These are phyloP conservation scores for Formicarius rufipectus DNA, from an alignment of 2,113 vertebrate species.

Conservation along the genomic window DNA sequence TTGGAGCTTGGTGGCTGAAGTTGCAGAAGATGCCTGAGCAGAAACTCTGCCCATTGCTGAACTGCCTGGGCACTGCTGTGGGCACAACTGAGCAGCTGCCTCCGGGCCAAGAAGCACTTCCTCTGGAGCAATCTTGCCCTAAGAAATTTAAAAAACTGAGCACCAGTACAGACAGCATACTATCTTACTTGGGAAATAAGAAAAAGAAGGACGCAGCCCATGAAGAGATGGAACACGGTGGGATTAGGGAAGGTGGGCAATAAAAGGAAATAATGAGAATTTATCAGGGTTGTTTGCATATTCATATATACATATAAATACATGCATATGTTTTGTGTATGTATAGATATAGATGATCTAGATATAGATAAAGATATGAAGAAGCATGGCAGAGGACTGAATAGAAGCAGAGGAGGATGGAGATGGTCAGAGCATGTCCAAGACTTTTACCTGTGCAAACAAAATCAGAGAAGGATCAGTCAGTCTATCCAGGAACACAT, in stretches of 20 bases:
- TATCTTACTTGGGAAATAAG: not conserved
- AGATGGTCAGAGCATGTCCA: not conserved
- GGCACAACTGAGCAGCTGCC: not conserved
- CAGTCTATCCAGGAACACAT: not conserved
- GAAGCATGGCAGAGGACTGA: not conserved
- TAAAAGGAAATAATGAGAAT: not conserved
- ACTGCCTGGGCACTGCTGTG: fast-evolving
- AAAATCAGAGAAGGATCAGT: not conserved
- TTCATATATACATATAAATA: not conserved
- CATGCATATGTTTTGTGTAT: not conserved
- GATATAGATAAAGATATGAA: no score
- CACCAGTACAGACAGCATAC: not conserved
- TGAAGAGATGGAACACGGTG: not conserved
- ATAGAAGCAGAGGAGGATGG: not conserved
- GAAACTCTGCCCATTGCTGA: not conserved
- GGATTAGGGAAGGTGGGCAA: not conserved
- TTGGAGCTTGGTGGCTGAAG: not conserved
- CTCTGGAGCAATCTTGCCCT: not conserved
- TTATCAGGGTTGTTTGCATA: not conserved
- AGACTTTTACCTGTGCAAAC: not conserved
- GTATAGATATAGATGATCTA: no score
- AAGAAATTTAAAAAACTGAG: not conserved
- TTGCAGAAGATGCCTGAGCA: not conserved
- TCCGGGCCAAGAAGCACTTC: not conserved
- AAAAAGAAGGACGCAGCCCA: not conserved